phyloP scores from a whole-genome alignment of 2,888 invertebrate species.

The Aelia acuminata region DNA sequence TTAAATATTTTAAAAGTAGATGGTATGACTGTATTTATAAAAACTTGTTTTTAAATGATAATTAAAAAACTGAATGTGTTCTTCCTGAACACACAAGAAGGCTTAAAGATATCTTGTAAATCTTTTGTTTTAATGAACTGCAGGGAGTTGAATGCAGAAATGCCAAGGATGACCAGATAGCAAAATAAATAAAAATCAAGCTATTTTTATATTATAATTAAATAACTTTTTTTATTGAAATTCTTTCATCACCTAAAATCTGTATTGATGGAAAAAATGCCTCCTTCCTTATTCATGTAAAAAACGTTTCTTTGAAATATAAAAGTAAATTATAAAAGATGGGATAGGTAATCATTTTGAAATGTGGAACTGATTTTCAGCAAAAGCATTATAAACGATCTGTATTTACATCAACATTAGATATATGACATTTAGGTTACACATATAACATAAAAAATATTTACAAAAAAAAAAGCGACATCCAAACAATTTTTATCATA shows the following conservation, averaged over 20 bases:
- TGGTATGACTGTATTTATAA: too few relatives aligned
- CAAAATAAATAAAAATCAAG: too few relatives aligned
- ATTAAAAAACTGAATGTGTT: too few relatives aligned
- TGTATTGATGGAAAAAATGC: background rate
- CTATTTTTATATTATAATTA: too few relatives aligned
- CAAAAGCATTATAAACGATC: constrained; percentile 39
- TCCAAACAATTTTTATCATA: constrained; percentile 25
- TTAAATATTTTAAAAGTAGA: too few relatives aligned
- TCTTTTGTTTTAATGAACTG: too few relatives aligned
- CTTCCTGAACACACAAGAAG: too few relatives aligned
- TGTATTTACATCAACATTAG: constrained; percentile 49
- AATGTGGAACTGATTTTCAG: background rate
- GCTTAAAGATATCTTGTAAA: too few relatives aligned
- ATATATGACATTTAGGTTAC: constrained; percentile 36
- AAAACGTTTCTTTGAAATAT: background rate
- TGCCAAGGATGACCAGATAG: too few relatives aligned
- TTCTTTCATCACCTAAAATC: background rate
- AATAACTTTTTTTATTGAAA: too few relatives aligned
- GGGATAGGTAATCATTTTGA: background rate
- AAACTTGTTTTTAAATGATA: too few relatives aligned
- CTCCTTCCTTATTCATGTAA: background rate
- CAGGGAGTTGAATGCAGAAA: too few relatives aligned
- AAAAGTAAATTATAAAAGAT: background rate
- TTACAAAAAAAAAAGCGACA: constrained; percentile 31
- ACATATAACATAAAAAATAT: constrained; percentile 34